Percentiles rank a stretch among this genome's conserved stretches.
phyloP scores from a whole-genome alignment of 2,113 vertebrate genomes.

The Odobenus rosmarus region DNA sequence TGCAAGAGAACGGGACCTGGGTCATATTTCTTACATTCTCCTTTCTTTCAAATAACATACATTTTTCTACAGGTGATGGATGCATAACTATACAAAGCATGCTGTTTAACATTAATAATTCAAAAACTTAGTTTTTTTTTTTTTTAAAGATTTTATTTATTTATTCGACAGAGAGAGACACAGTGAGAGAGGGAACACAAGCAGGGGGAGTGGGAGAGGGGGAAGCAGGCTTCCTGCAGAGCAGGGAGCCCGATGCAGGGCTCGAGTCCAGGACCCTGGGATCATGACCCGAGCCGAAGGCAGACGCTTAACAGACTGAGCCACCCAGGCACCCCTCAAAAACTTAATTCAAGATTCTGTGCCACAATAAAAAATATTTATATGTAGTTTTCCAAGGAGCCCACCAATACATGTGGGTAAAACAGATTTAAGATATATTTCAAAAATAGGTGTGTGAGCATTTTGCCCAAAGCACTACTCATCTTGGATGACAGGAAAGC shows the following conservation, averaged over 20 bases:
- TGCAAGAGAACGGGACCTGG: neutral
- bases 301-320: too few relatives aligned
- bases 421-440: neutral
- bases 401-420: constrained; percentile 7
- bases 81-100: constrained; percentile 3
- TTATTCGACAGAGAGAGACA: too few relatives aligned
- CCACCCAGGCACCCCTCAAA: neutral
- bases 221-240: too few relatives aligned
- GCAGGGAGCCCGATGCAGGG: too few relatives aligned
- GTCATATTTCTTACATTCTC: neutral
- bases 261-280: too few relatives aligned
- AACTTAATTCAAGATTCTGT: constrained; percentile 30
- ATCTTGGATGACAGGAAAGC: constrained; percentile 15
- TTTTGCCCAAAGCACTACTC: neutral
- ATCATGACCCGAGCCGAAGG: too few relatives aligned
- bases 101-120: constrained; percentile 17
- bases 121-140: neutral
- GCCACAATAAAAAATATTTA: constrained; percentile 43
- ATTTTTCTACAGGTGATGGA: constrained; percentile 14
- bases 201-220: too few relatives aligned
- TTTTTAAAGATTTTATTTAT: too few relatives aligned
- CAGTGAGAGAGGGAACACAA: too few relatives aligned
- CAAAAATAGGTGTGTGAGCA: neutral
- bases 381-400: constrained; percentile 41
- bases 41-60: neutral